Base-by-base conservation (phyloP, 2,888 invertebrate genomes). In the Dendrolimus houi region DNA sequence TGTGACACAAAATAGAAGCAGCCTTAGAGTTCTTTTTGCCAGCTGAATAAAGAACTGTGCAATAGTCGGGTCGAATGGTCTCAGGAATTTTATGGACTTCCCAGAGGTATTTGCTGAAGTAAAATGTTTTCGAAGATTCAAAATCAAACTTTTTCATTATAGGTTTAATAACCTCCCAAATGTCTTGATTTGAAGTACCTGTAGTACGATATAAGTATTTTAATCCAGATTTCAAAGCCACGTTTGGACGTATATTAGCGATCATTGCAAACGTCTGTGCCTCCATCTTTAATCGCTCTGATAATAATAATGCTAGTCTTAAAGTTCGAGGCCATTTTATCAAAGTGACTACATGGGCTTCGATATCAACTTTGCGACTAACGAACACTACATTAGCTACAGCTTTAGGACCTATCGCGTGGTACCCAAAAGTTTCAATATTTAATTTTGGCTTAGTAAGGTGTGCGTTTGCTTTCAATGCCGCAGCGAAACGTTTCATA, bases 391-490 rank as follows among this genome's bases (percentile, higher is more conserved):
- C 72, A 56, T 80, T 82, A 0, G 79, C 74, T 2, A 83, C 62
- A 13, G 77, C 73, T 61, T 83, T 83, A 1, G 72, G 74, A 14
- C 86, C 84, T 47, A 72, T 57, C 55, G 62, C 55, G 9, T 60
- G 62, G 79, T 79, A 83, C 7, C 58, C 56, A 47, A 47, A 10
- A 8, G 57, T 56, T 7, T 74, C 64, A 8, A 80, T 64, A 53
- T 79, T 66, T 1, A 80, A 55, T 40, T 59, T 57, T 52, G 81
- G 79, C 57, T 73, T 71, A 2, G 72, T 65, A 52, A 71, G 66
- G 57, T 79, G 79, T n/a, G 67, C 66, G 54, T 79, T 79, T 2
- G 76, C 72, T 64, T 73, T 70, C 17, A 86, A 54, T 9, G 67
- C 69, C 1, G 71, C 68, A 2, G 71, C 68, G 9, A 79, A 58